These are phyloP conservation scores for Phyllostomus hastatus DNA, from an alignment of 2,113 vertebrate genomes.

Conservation along the genomic window DNA sequence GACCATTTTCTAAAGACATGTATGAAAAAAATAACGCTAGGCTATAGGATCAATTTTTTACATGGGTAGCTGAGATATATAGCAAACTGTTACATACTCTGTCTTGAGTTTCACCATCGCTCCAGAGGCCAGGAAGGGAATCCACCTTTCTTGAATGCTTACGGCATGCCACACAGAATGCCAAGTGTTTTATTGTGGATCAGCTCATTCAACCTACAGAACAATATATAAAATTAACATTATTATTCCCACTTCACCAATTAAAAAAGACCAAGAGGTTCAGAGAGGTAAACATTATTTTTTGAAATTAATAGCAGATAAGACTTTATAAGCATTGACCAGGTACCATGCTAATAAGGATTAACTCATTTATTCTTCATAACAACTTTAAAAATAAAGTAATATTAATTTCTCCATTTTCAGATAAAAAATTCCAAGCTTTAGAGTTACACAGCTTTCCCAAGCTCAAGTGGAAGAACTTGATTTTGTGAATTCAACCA, in stretches of 20 bases:
- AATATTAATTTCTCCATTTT: not conserved
- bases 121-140: not conserved
- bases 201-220: not conserved
- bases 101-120: not conserved
- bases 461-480: not conserved
- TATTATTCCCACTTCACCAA: not conserved
- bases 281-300: not conserved
- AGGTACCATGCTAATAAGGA: not conserved
- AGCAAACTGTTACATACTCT: not conserved
- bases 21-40: not conserved
- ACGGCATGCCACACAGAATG: not conserved
- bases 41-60: not conserved
- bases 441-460: not conserved
- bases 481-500: not conserved
- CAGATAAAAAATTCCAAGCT: not conserved
- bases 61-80: not conserved
- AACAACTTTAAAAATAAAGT: not conserved
- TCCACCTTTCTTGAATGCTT: not conserved
- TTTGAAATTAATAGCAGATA: not conserved
- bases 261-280: not conserved
- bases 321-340: not conserved
- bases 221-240: not conserved
- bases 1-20: not conserved
- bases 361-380: not conserved
- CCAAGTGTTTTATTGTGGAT: not conserved